Percentiles rank a stretch among this genome's conserved stretches.
Conservation (phyloP, 2,888 invertebrate species). For the Seira sanloemensis region DNA sequence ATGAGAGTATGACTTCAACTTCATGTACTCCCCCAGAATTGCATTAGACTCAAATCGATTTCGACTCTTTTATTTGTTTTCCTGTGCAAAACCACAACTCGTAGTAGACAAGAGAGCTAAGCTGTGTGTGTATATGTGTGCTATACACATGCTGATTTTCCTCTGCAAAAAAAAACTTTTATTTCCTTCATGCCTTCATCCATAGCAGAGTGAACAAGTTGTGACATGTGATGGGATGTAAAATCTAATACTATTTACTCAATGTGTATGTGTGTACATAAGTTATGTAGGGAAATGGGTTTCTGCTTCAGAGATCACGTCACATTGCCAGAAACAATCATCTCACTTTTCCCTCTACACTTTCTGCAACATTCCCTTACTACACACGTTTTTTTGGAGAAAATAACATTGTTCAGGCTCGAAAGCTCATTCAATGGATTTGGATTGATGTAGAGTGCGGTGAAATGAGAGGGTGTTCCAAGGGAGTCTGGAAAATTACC, state of each 20-base stretch:
- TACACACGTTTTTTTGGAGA: too few species aligned
- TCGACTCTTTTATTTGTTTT: background rate
- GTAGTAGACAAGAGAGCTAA: background rate
- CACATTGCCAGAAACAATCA: conserved; percentile 22
- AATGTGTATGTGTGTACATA: background rate
- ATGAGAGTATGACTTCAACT: too few species aligned
- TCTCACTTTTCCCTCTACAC: conserved; percentile 23
- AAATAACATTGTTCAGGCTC: too few species aligned
- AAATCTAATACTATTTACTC: background rate
- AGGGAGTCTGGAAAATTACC: background rate
- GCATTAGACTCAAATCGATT: background rate
- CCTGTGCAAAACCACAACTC: background rate
- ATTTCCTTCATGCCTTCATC: background rate
- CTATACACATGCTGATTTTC: too few species aligned
- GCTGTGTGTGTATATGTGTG: background rate
- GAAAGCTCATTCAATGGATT: background rate
- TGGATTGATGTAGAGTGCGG: background rate
- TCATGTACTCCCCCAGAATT: too few species aligned
- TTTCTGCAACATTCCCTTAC: too few species aligned
- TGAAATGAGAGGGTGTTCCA: background rate
- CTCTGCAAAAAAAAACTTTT: background rate
- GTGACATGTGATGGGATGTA: background rate
- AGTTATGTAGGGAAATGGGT: conserved; percentile 33
- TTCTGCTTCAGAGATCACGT: conserved; percentile 42
- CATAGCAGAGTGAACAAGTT: too few species aligned